phyloP scores from a whole-genome alignment of 2,113 vertebrate genomes.

The Rattus norvegicus region DNA sequence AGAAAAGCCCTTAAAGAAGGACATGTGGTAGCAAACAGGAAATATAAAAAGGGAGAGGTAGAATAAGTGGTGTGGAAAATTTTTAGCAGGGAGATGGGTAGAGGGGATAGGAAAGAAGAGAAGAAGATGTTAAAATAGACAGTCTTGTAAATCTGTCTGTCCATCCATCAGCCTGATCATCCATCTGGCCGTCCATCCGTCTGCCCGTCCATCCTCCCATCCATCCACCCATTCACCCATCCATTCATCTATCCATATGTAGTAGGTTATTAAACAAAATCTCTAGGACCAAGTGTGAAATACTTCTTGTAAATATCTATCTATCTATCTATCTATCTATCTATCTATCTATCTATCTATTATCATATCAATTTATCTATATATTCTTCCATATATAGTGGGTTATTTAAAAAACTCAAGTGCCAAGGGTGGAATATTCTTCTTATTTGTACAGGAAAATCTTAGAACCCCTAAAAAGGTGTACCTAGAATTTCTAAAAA shows the following conservation, averaged over 20 bases:
- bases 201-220: too few species aligned
- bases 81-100: neutral
- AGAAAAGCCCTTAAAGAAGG: neutral
- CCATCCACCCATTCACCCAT: neutral
- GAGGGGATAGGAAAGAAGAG: neutral
- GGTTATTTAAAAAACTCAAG: neutral
- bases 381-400: neutral
- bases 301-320: too few species aligned
- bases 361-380: neutral
- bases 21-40: neutral
- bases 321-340: neutral
- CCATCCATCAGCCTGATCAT: too few species aligned
- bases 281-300: too few species aligned
- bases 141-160: neutral
- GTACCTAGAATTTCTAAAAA: constrained; percentile 16
- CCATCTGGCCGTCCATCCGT: too few species aligned
- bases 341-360: neutral
- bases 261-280: neutral
- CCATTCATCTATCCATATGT: neutral
- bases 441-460: neutral
- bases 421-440: neutral
- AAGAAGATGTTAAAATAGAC: neutral
- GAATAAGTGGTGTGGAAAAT: neutral
- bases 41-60: neutral
- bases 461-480: neutral